Conservation (phyloP, 2,797 vertebrate species). For the Periparus ater region DNA sequence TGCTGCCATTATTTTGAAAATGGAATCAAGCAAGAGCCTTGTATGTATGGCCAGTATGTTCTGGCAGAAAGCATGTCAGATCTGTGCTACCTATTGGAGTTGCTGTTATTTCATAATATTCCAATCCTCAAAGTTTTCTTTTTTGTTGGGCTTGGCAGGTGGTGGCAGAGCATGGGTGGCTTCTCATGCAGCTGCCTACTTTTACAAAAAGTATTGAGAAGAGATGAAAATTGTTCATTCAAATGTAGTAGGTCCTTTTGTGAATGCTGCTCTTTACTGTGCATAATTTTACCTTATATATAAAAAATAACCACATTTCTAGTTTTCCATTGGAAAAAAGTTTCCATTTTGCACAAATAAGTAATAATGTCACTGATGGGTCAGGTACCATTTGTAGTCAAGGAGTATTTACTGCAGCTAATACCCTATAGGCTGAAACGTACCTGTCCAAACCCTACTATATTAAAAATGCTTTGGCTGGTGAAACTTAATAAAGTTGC, state of each 20-base stretch:
- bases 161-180: neutral
- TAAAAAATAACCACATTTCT: neutral
- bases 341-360: neutral
- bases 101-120: neutral
- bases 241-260: neutral
- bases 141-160: neutral
- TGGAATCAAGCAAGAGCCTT: neutral
- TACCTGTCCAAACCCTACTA: neutral
- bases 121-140: neutral
- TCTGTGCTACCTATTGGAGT: neutral
- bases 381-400: neutral
- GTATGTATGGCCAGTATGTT: neutral
- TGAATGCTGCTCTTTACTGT: neutral
- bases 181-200: neutral
- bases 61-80: neutral
- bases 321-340: neutral
- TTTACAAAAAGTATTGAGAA: neutral
- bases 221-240: neutral
- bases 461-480: neutral
- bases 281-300: neutral
- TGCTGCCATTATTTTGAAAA: conserved; percentile 34
- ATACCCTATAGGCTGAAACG: neutral
- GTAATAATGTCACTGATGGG: neutral
- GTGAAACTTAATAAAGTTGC: neutral
- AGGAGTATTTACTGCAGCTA: neutral